A percentile compares a stretch with the other conserved stretches of the same genome.
Conservation (phyloP, 2,797 vertebrate genomes). For the Coendou prehensilis region DNA sequence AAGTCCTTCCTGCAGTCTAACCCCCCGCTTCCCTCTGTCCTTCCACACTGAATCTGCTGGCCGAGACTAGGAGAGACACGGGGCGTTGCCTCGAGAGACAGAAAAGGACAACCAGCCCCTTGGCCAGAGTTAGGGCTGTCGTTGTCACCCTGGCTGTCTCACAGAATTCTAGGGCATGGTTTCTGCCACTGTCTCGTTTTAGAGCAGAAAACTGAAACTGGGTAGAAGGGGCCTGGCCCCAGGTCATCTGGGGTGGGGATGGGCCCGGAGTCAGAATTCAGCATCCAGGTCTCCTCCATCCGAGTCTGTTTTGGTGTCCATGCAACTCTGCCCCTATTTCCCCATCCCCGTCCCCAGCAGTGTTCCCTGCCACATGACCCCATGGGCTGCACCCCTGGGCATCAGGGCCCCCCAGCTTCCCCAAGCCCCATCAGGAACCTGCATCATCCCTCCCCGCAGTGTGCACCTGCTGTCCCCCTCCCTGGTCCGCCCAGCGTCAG, state of each 20-base stretch:
- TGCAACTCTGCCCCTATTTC: neutral
- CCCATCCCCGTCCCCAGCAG: neutral
- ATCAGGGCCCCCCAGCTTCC: neutral
- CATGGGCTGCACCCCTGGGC: neutral
- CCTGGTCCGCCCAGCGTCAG: neutral
- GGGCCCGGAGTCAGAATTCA: neutral
- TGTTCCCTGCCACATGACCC: neutral
- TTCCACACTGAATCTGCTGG: slow-evolving; percentile 5
- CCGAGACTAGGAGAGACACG: neutral
- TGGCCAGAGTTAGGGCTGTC: neutral
- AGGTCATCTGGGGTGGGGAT: fast-evolving
- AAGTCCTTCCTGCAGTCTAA: slow-evolving; percentile 76
- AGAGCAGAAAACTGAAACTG: slow-evolving; percentile 29
- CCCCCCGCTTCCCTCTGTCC: slow-evolving; percentile 46
- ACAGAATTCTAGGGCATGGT: neutral
- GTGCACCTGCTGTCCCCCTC: neutral
- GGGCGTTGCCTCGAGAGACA: neutral
- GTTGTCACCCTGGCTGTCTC: neutral
- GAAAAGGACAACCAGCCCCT: neutral
- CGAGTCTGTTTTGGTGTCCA: neutral
- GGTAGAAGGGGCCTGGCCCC: neutral
- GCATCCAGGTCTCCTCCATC: neutral
- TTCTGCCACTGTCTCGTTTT: slow-evolving; percentile 10
- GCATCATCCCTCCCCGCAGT: no score
- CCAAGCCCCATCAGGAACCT: neutral